These are phyloP conservation scores for Darevskia mixta DNA, from an alignment of 2,797 vertebrate species.

Conservation along the genomic window DNA sequence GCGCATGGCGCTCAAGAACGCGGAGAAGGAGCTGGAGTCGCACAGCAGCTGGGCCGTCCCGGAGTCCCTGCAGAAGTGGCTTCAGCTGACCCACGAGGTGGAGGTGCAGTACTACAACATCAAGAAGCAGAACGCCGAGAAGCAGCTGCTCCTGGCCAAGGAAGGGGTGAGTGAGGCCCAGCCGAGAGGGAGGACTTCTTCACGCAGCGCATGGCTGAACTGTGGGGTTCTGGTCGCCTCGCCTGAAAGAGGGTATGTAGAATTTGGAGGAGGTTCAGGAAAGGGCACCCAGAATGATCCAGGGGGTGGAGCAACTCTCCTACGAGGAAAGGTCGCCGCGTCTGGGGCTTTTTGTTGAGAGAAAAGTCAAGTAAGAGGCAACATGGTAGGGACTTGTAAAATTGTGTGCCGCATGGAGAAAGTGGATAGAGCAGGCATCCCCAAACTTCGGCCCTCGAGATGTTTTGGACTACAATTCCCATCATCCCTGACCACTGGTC, in stretches of 20 bases:
- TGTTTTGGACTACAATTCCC: too few relatives aligned
- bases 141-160: conserved; percentile 94
- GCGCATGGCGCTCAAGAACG: conserved; percentile 95
- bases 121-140: conserved; percentile 96
- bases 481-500: too few relatives aligned
- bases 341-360: too few relatives aligned
- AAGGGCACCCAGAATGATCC: too few relatives aligned
- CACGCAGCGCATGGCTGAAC: not conserved
- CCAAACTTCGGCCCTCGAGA: too few relatives aligned
- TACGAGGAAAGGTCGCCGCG: too few relatives aligned
- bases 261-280: too few relatives aligned
- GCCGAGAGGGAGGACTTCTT: not conserved
- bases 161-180: conserved; percentile 87
- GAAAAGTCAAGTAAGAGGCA: too few relatives aligned
- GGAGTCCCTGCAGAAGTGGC: conserved; percentile 94
- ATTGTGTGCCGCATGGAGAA: too few relatives aligned
- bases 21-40: conserved; percentile 96
- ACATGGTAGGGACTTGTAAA: too few relatives aligned
- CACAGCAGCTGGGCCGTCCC: conserved; percentile 92
- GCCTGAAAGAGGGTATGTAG: not conserved
- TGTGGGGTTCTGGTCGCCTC: not conserved
- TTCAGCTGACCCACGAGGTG: conserved; percentile 98
- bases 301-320: too few relatives aligned
- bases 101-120: conserved; percentile 99
- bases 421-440: too few relatives aligned